A percentile compares a stretch with the other conserved stretches of the same genome.
These are phyloP conservation scores for Aphaenogaster floridana DNA, from an alignment of 1,140 invertebrate genomes.

Conservation along the genomic window DNA sequence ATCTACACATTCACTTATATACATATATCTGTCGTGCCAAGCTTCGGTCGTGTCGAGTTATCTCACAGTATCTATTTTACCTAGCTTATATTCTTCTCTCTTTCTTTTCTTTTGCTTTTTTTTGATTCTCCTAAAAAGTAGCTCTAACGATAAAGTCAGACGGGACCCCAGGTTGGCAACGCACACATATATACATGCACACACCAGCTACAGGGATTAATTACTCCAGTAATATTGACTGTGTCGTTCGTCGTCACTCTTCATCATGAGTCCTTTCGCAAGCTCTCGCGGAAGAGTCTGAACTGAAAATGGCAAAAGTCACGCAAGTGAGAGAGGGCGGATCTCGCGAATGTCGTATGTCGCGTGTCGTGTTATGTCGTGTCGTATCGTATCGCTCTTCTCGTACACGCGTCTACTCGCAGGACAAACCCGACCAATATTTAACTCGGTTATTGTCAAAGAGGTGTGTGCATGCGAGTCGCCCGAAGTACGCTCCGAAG, in stretches of 20 bases:
- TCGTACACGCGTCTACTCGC: constrained; percentile 73
- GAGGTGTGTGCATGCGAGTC: constrained; percentile 80
- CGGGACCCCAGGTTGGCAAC: constrained; percentile 83
- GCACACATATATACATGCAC: constrained; percentile 85
- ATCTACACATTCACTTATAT: constrained; percentile 87
- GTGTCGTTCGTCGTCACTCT: constrained; percentile 80
- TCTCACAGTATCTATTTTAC: constrained; percentile 74
- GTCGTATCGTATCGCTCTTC: constrained; percentile 44
- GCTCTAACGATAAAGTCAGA: constrained; percentile 65
- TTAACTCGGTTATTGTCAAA: constrained; percentile 84
- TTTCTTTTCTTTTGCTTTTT: constrained; percentile 22
- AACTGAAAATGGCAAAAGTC: constrained; percentile 66
- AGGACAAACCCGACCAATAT: constrained; percentile 77
- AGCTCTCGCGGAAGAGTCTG: constrained; percentile 52
- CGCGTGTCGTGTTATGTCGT: not conserved
- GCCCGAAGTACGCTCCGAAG: constrained; percentile 52
- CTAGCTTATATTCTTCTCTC: constrained; percentile 61
- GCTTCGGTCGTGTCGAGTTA: constrained; percentile 80
- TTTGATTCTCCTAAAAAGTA: constrained; percentile 74
- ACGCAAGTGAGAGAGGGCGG: constrained; percentile 10
- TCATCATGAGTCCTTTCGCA: constrained; percentile 71
- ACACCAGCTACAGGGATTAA: constrained; percentile 82
- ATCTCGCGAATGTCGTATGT: constrained; percentile 45
- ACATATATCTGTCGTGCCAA: constrained; percentile 86
- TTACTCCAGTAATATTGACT: constrained; percentile 83